Evolutionary conservation across 2,113 vertebrate genomes (phyloP), one percentile per base, ranked within the genome.

Genomic region (Xiphophorus hellerii): DNA sequence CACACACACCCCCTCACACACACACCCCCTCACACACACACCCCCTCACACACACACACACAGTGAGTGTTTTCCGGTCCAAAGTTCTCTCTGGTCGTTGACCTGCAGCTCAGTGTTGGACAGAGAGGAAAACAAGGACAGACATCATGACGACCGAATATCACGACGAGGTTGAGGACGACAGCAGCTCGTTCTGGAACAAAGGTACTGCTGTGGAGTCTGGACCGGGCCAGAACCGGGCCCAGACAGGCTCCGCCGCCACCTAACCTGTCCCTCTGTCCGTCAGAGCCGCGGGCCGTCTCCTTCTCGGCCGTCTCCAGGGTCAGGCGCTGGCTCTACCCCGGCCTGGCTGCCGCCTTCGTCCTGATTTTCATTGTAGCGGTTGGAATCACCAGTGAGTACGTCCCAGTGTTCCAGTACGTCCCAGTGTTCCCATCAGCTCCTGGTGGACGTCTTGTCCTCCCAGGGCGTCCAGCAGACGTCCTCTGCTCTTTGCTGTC

Each of bases 351-450:
- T 0, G 39, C 80, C 0, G 15, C 82, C 1, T 5, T 92, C 1
- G 27, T 93, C 14, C 51, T 94, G 25, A 7, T 88, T 3, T 74
- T 94, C 66, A 89, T 93, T 71, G 90, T 95, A 3, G 83, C 83
- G 1, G 31, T 95, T 4, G 91, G 89, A 79, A 79, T 89, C 22
- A 88, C 27, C 77, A 87, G 89, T 90, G 79, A 89, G 87, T 4
- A 0, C 22, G 1, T 27, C 30, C 63, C 58, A 58, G 10, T 1
- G 17, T 17, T 33, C 27, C 48, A 89, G 87, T 4, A 0, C 22
- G 1, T 27, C 30, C 63, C 58, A 58, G 10, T 1, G 17, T 17
- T 33, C 27, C 48, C 42, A 65, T 5, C 0, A 28, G 29, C 15
- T 30, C 3, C 6, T 28, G 64, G 20, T 31, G 11, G 2, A 51